A percentile compares a stretch with the other conserved stretches of the same genome.
phyloP scores from a whole-genome alignment of 2,888 invertebrate species.

The Athripsodes cinereus region DNA sequence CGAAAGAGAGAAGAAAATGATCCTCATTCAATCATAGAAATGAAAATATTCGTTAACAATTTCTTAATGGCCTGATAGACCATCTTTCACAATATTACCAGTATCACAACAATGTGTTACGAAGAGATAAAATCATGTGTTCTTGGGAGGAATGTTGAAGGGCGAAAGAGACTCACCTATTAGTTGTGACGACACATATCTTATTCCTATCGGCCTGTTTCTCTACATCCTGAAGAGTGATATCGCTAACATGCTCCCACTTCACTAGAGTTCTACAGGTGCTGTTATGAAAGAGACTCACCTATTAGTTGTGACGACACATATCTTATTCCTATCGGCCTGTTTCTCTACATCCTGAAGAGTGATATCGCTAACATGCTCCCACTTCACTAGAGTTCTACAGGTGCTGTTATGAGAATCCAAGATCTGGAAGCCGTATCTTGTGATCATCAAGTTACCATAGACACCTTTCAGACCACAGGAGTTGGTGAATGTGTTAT shows the following conservation, averaged over 20 bases:
- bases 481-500: conserved; percentile 56
- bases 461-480: conserved; percentile 55
- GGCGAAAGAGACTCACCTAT: conserved; percentile 52
- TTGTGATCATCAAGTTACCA: conserved; percentile 50
- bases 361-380: conserved; percentile 52
- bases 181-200: conserved; percentile 56
- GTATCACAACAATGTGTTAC: too few species aligned
- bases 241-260: conserved; percentile 56
- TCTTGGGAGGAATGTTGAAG: too few species aligned
- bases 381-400: conserved; percentile 53
- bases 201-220: conserved; percentile 49
- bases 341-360: conserved; percentile 44
- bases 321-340: conserved; percentile 52
- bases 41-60: too few species aligned
- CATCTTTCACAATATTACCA: too few species aligned
- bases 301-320: conserved; percentile 59
- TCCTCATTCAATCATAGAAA: too few species aligned
- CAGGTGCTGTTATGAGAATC: conserved; percentile 46
- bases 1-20: too few species aligned
- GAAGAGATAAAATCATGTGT: too few species aligned
- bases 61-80: too few species aligned
- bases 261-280: conserved; percentile 47
- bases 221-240: conserved; percentile 46
- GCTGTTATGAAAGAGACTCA: conserved; percentile 41
- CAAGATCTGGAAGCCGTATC: conserved; percentile 51